Evolutionary conservation across 2,888 invertebrate species (phyloP).

Genomic region (Chrysina gloriosa): DNA sequence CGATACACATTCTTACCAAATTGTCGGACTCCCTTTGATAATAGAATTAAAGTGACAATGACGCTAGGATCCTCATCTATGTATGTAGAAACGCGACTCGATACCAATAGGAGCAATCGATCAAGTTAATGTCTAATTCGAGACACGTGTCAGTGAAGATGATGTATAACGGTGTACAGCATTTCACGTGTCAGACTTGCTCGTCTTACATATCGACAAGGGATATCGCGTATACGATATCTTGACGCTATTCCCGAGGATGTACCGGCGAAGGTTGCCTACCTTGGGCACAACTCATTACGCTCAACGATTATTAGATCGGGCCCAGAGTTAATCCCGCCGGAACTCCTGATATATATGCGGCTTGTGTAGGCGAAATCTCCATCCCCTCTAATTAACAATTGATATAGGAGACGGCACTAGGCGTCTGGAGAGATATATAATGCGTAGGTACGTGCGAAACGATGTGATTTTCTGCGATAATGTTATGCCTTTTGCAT

Average conservation of each 20-base stretch:
- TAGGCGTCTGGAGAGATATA: conserved; percentile 14
- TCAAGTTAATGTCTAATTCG: conserved; percentile 35
- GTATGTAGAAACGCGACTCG: not conserved
- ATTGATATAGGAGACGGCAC: conserved; percentile 21
- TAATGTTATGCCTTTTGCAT: conserved; percentile 23
- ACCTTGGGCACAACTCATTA: not conserved
- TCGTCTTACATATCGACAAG: conserved; percentile 29
- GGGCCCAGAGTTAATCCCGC: conserved; percentile 4
- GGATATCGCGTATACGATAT: conserved; percentile 10
- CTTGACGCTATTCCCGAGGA: not conserved
- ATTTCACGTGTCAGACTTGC: conserved; percentile 16
- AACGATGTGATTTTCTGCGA: conserved; percentile 15
- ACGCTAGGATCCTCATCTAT: not conserved
- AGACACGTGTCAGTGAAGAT: conserved; percentile 24
- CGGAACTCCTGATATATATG: conserved; percentile 2
- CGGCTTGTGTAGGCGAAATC: not conserved
- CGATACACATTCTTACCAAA: not conserved
- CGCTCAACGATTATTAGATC: conserved; percentile 22
- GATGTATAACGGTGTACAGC: conserved; percentile 26
- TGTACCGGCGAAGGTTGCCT: not conserved
- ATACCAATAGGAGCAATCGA: not conserved
- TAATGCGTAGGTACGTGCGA: conserved; percentile 23
- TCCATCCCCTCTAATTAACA: conserved; percentile 21
- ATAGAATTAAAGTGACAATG: not conserved
- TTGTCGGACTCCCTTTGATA: conserved; percentile 2